A percentile compares a stretch with the other conserved stretches of the same genome.
Evolutionary conservation across 2,888 invertebrate species (phyloP).

Genomic region (Melikaiella ostensackeni): DNA sequence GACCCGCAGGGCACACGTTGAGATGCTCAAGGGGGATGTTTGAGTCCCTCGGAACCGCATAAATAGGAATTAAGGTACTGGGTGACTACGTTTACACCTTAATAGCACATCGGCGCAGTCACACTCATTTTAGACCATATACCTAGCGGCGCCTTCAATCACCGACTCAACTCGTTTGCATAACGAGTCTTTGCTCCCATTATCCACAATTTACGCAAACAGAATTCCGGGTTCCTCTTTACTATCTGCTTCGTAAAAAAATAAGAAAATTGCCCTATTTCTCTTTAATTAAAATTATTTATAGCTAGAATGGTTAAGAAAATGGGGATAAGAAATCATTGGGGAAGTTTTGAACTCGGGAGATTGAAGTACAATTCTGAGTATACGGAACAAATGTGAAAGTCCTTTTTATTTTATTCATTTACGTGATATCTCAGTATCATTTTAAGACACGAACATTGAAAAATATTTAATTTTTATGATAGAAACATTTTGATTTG

Average conservation of each 20-base stretch:
- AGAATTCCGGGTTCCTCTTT: slow-evolving; percentile 42
- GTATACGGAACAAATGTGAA: too few relatives aligned
- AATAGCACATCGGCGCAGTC: slow-evolving; percentile 57
- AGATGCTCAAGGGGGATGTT: slow-evolving; percentile 60
- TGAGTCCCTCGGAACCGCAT: slow-evolving; percentile 55
- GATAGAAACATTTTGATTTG: too few relatives aligned
- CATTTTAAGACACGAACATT: too few relatives aligned
- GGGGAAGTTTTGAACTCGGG: too few relatives aligned
- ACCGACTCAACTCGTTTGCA: slow-evolving; percentile 54
- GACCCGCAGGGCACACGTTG: slow-evolving; percentile 68
- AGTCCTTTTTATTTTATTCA: too few relatives aligned
- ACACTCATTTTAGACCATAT: slow-evolving; percentile 55
- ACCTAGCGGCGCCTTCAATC: slow-evolving; percentile 45
- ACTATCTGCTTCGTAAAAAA: slow-evolving; percentile 21
- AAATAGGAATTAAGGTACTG: slow-evolving; percentile 62
- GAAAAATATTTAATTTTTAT: too few relatives aligned
- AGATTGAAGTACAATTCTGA: too few relatives aligned
- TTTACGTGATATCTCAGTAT: too few relatives aligned
- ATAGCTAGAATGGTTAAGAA: background rate
- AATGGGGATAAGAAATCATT: too few relatives aligned
- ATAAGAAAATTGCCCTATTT: slow-evolving; percentile 42
- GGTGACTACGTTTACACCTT: slow-evolving; percentile 60
- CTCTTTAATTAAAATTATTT: background rate
- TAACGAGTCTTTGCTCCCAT: slow-evolving; percentile 46
- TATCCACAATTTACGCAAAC: slow-evolving; percentile 44